Evolutionary conservation across 2,888 invertebrate species (phyloP).

Genomic region (Choristoneura rosaceana): DNA sequence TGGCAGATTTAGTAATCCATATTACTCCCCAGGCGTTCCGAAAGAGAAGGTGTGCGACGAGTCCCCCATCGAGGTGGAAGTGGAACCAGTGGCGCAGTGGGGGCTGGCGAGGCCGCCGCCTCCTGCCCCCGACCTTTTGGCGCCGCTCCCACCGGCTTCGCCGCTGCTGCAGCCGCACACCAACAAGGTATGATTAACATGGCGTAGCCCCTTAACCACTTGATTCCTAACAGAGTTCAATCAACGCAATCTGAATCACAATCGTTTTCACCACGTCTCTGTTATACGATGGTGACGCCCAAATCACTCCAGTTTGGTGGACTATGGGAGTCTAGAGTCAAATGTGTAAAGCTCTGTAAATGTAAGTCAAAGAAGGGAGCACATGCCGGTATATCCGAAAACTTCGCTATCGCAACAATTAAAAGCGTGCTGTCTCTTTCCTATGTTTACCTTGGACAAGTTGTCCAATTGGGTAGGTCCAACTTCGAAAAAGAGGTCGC

Average conservation of each 20-base stretch:
- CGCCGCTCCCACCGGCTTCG: conserved; percentile 90
- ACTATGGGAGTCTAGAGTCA: not conserved
- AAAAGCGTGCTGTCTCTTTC: conserved; percentile 6
- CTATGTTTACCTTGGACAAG: no score
- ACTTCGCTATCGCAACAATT: not conserved
- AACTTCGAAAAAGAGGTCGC: no score
- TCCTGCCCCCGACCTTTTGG: conserved; percentile 88
- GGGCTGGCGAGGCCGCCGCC: conserved; percentile 88
- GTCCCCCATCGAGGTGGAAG: conserved; percentile 93
- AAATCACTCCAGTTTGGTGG: not conserved
- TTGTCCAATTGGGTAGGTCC: no score
- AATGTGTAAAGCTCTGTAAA: not conserved
- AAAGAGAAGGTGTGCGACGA: conserved; percentile 95
- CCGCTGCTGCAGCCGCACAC: conserved; percentile 81
- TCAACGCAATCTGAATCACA: no score
- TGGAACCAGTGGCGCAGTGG: conserved; percentile 96
- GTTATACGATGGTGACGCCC: no score
- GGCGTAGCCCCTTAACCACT: no score
- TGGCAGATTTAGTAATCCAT: no score
- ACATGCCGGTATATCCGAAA: not conserved
- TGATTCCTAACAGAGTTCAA: no score
- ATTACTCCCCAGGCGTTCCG: conserved; percentile 84
- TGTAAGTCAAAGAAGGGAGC: no score
- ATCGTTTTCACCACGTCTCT: no score
- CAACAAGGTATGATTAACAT: conserved; percentile 52